phyloP scores from a whole-genome alignment of 2,888 invertebrate species.

The Drosophila lacicola region DNA sequence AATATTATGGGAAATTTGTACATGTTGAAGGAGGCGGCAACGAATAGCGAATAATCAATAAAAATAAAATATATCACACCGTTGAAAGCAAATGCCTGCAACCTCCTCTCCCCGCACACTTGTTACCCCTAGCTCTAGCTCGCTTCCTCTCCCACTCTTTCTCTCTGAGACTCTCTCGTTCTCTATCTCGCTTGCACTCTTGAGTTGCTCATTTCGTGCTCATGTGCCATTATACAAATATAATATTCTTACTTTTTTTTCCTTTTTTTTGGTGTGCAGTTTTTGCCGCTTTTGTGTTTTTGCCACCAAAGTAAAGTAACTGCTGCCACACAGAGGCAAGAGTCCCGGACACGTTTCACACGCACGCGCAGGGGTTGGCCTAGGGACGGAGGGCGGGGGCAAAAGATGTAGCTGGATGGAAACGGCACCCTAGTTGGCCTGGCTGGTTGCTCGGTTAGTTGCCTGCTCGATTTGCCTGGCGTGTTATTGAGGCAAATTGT shows the following conservation, averaged over 20 bases:
- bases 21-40: constrained; percentile 47
- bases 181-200: constrained; percentile 28
- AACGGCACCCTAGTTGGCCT: constrained; percentile 68
- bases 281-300: constrained; percentile 67
- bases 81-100: constrained; percentile 57
- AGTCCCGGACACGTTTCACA: constrained; percentile 61
- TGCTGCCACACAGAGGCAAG: constrained; percentile 55
- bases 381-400: not conserved
- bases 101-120: constrained; percentile 1
- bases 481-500: constrained; percentile 78
- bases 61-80: constrained; percentile 81
- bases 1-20: constrained; percentile 72
- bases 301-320: constrained; percentile 70
- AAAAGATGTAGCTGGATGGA: constrained; percentile 23
- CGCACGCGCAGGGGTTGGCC: constrained; percentile 74
- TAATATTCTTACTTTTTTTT: constrained; percentile 67
- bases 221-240: constrained; percentile 79
- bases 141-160: not conserved
- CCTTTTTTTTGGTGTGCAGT: constrained; percentile 47
- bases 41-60: constrained; percentile 75
- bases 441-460: constrained; percentile 34
- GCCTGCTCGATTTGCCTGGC: constrained; percentile 62
- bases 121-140: constrained; percentile 7
- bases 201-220: constrained; percentile 74
- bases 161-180: constrained; percentile 9